Conservation (phyloP, 2,797 vertebrate species). For the Galago senegalensis region DNA sequence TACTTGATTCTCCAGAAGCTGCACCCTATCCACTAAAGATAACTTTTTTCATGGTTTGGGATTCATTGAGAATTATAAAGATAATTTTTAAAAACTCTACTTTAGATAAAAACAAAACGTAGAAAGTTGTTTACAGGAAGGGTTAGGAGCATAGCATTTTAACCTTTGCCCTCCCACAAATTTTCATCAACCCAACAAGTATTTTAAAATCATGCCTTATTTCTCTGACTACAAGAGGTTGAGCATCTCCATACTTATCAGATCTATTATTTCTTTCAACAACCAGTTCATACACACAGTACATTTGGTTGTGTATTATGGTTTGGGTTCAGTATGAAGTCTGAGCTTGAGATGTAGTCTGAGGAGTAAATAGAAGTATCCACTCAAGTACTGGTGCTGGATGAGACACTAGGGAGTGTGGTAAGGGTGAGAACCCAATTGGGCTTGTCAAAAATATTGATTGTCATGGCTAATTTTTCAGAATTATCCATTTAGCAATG, state of each 20-base stretch:
- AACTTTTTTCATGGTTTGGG: neutral
- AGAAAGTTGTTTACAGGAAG: neutral
- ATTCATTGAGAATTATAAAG: neutral
- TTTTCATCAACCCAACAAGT: neutral
- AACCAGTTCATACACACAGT: neutral
- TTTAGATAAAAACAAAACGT: neutral
- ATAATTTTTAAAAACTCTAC: neutral
- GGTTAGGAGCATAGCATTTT: neutral
- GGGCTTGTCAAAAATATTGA: neutral
- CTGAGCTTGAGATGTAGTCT: neutral
- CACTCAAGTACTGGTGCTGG: neutral
- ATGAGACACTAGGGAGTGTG: neutral
- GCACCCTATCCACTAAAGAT: neutral
- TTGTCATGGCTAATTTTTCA: constrained; percentile 50
- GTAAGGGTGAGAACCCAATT: neutral
- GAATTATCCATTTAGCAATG: constrained; percentile 65
- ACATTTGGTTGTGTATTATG: neutral
- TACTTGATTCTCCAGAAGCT: neutral
- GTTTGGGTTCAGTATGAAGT: constrained; percentile 50
- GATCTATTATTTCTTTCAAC: constrained; percentile 34
- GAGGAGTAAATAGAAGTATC: neutral
- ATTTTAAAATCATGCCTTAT: neutral
- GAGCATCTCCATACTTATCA: neutral
- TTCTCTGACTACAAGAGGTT: neutral
- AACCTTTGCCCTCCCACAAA: neutral